Evolutionary conservation across 2,888 invertebrate species (phyloP), one percentile per base, ranked within the genome.

Genomic region (Synanthedon andrenaeformis): DNA sequence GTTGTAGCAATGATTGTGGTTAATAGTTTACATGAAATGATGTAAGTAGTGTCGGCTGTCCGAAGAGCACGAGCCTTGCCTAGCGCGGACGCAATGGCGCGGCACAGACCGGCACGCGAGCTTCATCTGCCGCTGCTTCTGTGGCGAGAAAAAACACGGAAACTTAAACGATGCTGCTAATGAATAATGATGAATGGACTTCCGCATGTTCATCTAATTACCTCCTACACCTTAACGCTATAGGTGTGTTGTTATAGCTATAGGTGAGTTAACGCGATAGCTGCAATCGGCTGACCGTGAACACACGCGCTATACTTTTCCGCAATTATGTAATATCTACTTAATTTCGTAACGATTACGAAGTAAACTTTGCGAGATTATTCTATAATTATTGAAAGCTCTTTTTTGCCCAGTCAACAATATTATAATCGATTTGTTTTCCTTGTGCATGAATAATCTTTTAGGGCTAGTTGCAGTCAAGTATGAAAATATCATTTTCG

Each of bases 151-250:
- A 86, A 84, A 83, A 76, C 73, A 63, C 82, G 85, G 83, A 86
- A 86, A 68, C 70, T 66, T 69, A 69, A 71, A 67, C 69, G 76
- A 79, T 79, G 77, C 70, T 76, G 70, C 63, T 82, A 74, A 82
- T 83, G 74, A 82, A 82, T 81, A 78, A 71, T 73, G 70, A 72
- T 74, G 67, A 71, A 74, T 70, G 61, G 64, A 69, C 78, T 86
- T 85, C 87, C 85, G 82, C 68, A 68, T 79, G 62, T 67, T 69
- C 66, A 62, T 65, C 71, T 81, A 78, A 80, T 82, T 82, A 71
- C 63, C 64, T 62, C 59, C 62, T 62, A 67, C 62, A 53, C 49
- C 42, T 51, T 42, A 49, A 13, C 53, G 41, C 35, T n/a, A 12
- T 41, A 49, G 41, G 41, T 41, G 14, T 49, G 14, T 35, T 51